Conservation (phyloP, 1,140 invertebrate species). For the Wiebesia pumilae region DNA sequence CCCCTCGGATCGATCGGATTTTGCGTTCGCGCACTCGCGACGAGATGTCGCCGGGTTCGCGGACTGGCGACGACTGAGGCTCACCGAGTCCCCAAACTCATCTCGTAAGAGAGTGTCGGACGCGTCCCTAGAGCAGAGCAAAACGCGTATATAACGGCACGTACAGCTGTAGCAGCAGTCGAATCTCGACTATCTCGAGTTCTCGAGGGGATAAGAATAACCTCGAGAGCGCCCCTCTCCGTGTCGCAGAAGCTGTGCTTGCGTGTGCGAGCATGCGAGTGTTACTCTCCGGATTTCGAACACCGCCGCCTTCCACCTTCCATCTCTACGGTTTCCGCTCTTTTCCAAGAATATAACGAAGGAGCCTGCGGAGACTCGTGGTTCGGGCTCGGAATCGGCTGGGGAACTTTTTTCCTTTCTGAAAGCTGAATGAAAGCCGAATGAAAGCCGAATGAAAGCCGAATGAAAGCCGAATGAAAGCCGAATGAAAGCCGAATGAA, state of each 20-base stretch:
- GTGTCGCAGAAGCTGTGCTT: neutral
- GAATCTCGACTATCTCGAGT: constrained; percentile 59
- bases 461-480: neutral
- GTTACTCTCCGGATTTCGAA: constrained; percentile 1
- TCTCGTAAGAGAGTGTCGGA: neutral
- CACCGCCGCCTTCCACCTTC: constrained; percentile 9
- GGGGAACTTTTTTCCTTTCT: neutral
- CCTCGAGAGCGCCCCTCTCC: constrained; percentile 60
- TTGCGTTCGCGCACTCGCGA: neutral
- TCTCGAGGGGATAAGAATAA: constrained; percentile 70
- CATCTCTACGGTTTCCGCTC: constrained; percentile 1
- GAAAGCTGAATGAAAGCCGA: too few species aligned
- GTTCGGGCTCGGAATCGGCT: neutral
- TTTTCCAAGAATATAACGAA: constrained; percentile 29
- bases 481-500: neutral
- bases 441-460: neutral
- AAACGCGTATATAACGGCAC: constrained; percentile 58
- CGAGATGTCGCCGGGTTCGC: neutral
- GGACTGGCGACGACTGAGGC: neutral
- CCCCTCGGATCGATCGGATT: neutral
- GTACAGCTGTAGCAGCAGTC: neutral
- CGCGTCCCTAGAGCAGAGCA: constrained; percentile 23
- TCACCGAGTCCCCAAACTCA: neutral
- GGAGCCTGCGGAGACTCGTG: neutral
- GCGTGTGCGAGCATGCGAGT: constrained; percentile 34